Percentiles rank a stretch among this genome's conserved stretches.
phyloP scores from a whole-genome alignment of 2,888 invertebrate genomes.

The Odontothrips loti region DNA sequence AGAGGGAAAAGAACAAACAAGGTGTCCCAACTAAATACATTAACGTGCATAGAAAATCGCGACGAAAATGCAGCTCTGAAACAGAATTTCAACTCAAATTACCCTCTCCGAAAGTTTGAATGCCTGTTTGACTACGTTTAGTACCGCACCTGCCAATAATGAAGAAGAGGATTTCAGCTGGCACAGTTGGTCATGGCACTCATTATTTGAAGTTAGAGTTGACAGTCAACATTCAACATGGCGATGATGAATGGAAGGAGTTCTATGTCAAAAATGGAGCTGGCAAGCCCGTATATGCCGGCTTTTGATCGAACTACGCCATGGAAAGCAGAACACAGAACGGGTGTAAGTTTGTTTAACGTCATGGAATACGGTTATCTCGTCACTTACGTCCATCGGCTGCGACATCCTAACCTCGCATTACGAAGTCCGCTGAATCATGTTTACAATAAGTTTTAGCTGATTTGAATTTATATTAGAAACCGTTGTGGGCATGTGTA shows the following conservation, averaged over 20 bases:
- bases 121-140: not conserved
- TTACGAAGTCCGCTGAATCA: not conserved
- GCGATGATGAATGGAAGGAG: constrained; percentile 24
- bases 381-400: not conserved
- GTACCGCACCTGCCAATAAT: not conserved
- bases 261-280: not conserved
- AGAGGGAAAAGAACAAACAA: not conserved
- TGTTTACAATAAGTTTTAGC: not conserved
- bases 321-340: constrained; percentile 12
- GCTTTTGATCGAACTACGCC: not conserved
- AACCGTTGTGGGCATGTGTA: not conserved
- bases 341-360: not conserved
- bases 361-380: not conserved
- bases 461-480: not conserved
- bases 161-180: not conserved
- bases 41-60: not conserved
- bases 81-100: not conserved
- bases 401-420: not conserved
- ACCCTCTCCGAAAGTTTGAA: not conserved
- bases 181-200: not conserved
- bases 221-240: constrained; percentile 16
- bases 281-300: constrained; percentile 12
- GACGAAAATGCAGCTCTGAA: not conserved
- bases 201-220: not conserved
- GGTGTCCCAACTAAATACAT: not conserved